Evolutionary conservation across 2,888 invertebrate species (phyloP), one percentile per base, ranked within the genome.

Genomic region (Andrena hattorfiana): DNA sequence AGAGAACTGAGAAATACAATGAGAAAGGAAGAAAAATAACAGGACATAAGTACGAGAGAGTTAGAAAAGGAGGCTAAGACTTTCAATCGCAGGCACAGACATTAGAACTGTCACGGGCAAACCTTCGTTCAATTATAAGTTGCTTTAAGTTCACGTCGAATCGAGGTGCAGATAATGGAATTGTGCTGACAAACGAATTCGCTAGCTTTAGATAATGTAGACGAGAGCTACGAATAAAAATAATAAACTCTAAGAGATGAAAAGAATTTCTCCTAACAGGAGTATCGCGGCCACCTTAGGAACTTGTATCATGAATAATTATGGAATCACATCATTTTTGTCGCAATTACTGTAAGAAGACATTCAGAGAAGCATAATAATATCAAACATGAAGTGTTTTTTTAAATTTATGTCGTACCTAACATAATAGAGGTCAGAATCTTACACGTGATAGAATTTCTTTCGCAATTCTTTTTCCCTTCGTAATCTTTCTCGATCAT

Each of bases 121-220:
- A 87, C 90, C 85, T 90, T 90, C 85, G 89, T 90, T 91, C 90
- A 91, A 91, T 92, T 92, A 92, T 91, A 92, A 92, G 89, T 92
- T 92, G 87, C 88, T 89, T 81, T 72, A 79, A 84, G 64, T 48
- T 13, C 51, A 51, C 74, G 70, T 69, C 73, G 67, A 78, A 72
- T 48, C 56, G 69, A 26, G 16, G 71, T 76, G 32, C 59, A 62
- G 62, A 77, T 79, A 83, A 26, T 56, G 56, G 23, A 56, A 10
- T 23, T 56, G 56, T 56, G 56, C 35, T 26, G 35, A n/a, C 16
- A 67, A 73, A 51, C 30, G 63, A 56, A 28, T 54, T 56, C 8
- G 56, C 56, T 23, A 23, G 23, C 23, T 42, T 13, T 13, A 4
- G 56, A 26, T 10, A 26, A 56, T 26, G 8, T 26, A 23, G 4